Conservation (phyloP, 2,888 invertebrate species). For the Hypselothyrea guttata region DNA sequence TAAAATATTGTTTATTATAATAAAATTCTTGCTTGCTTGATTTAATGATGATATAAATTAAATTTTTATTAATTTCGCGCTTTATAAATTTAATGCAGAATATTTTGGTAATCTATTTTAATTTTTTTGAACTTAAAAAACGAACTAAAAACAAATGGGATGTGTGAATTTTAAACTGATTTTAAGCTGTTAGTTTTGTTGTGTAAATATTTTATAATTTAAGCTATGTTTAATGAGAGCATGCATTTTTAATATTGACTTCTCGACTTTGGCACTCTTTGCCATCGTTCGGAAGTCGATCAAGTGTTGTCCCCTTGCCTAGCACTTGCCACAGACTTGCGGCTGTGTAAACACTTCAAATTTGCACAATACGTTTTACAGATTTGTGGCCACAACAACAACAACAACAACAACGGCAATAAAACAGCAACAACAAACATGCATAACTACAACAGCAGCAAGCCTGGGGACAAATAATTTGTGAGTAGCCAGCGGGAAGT, state of each 20-base stretch:
- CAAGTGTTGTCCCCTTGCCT: slow-evolving; percentile 34
- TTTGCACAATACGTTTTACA: slow-evolving; percentile 60
- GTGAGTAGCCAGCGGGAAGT: slow-evolving; percentile 23
- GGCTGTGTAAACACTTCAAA: slow-evolving; percentile 59
- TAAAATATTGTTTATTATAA: no score
- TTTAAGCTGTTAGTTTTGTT: background rate
- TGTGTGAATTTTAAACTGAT: no score
- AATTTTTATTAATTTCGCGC: no score
- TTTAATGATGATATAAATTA: no score
- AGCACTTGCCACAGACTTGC: slow-evolving; percentile 49
- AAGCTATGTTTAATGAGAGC: slow-evolving; percentile 21
- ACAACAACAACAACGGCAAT: slow-evolving; percentile 12
- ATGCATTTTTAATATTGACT: slow-evolving; percentile 37
- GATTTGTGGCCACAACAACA: slow-evolving; percentile 53
- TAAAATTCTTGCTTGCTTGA: no score
- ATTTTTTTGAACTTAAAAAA: no score
- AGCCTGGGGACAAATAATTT: slow-evolving; percentile 25
- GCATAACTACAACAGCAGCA: slow-evolving; percentile 10
- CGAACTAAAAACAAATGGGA: no score
- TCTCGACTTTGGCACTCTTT: background rate
- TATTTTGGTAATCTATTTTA: no score
- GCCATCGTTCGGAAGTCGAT: slow-evolving; percentile 2
- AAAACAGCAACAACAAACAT: slow-evolving; percentile 14
- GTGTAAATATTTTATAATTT: slow-evolving; percentile 27
- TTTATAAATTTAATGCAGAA: no score